Evolutionary conservation across 2,113 vertebrate species (phyloP), one percentile per base, ranked within the genome.

Genomic region (Oncorhynchus tshawytscha): DNA sequence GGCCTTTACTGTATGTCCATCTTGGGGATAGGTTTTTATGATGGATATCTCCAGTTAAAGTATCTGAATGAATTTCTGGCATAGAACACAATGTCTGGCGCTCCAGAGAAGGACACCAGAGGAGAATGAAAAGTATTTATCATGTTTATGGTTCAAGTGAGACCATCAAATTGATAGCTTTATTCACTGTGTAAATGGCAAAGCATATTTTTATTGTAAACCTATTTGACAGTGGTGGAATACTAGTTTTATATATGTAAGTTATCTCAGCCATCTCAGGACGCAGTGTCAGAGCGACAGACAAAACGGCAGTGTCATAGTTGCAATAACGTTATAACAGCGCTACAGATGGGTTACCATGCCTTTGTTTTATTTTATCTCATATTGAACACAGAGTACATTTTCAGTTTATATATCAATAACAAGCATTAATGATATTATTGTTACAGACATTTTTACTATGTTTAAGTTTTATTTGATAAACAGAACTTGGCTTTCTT

Each of bases 121-220:
- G 51, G 51, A 86, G 79, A 88, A 84, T 88, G 86, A 90, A 90
- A 88, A 79, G 76, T 84, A 88, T 87, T 86, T 85, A 87, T 88
- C 87, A 80, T 89, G n/a, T n/a, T 13, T 62, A 22, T 22, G 59
- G n/a, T 62, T 62, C 3, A n/a, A 62, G 7, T 8, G 13, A 3
- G 18, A 62, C n/a, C 16, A n/a, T 22, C 8, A 22, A 5, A 24
- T 22, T 62, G 59, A 24, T 62, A 22, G 59, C 59, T 22, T 62
- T 22, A 22, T 62, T 22, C 59, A 62, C 8, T 16, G 13, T 7
- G 59, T 45, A 24, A 22, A 22, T 20, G 54, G 54, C 3, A 20
- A 57, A 20, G 18, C 39, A 18, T 18, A 16, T 15, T 54, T 18
- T 18, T 54, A 16, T 5, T 54, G 16, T 54, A 5, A 54, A 54